A percentile compares a stretch with the other conserved stretches of the same genome.
phyloP scores from a whole-genome alignment of 2,797 vertebrate genomes.

The Alouatta caraya region DNA sequence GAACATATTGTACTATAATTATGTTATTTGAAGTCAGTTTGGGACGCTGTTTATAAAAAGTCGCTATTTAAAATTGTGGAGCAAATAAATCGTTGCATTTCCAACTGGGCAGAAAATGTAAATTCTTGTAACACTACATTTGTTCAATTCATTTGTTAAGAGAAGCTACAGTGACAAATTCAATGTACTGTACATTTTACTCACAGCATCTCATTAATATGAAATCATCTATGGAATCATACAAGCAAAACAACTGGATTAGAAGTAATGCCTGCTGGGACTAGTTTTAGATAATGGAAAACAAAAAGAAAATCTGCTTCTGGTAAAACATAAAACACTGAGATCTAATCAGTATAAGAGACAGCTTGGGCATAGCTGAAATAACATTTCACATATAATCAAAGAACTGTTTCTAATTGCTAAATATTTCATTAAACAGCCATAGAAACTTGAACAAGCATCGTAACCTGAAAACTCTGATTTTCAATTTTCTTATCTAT shows the following conservation, averaged over 20 bases:
- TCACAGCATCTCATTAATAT: constrained; percentile 7
- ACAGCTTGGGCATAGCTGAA: neutral
- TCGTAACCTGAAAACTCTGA: neutral
- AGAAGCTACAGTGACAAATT: constrained; percentile 31
- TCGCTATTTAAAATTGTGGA: neutral
- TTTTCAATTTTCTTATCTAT: constrained; percentile 4
- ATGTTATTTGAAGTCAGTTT: constrained; percentile 11
- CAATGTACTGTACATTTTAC: neutral
- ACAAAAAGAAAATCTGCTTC: neutral
- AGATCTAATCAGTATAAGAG: constrained; percentile 2
- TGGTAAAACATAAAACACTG: constrained; percentile 6
- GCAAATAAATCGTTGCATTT: neutral
- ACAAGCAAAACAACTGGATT: constrained; percentile 25
- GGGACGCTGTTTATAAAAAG: neutral
- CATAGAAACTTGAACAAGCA: neutral
- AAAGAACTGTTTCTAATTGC: neutral
- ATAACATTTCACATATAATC: neutral
- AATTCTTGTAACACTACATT: constrained; percentile 11
- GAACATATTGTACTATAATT: neutral
- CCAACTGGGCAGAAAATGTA: constrained; percentile 7
- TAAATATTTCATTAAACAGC: neutral
- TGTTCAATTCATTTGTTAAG: constrained; percentile 29
- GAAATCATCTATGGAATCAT: constrained; percentile 3
- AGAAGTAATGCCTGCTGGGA: constrained; percentile 15
- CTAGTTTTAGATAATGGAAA: constrained; percentile 46